phyloP scores from a whole-genome alignment of 1,140 invertebrate species.

The Ips typographus region DNA sequence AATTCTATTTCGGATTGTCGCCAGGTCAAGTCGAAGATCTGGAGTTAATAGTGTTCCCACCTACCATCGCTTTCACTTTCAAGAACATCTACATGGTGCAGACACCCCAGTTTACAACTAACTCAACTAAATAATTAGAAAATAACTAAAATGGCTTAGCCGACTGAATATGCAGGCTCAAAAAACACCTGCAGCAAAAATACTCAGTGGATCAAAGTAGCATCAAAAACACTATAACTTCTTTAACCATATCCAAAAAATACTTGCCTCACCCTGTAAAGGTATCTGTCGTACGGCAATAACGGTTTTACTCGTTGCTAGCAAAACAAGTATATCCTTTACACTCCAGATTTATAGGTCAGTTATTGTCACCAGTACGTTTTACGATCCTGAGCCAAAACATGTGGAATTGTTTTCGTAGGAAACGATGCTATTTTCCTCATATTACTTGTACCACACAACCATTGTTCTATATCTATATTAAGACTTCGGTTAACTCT shows the following conservation, averaged over 20 bases:
- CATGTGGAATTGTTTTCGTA: slow-evolving; percentile 24
- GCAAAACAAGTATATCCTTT: slow-evolving; percentile 35
- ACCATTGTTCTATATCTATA: neutral
- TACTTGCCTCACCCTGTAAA: slow-evolving; percentile 6
- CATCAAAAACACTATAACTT: too few relatives aligned
- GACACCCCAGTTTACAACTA: neutral
- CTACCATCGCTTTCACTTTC: slow-evolving; percentile 36
- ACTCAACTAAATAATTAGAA: too few relatives aligned
- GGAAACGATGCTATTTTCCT: slow-evolving; percentile 28
- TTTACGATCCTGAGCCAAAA: slow-evolving; percentile 21
- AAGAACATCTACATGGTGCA: slow-evolving; percentile 1
- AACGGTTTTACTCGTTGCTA: slow-evolving; percentile 28
- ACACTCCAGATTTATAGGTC: slow-evolving; percentile 34
- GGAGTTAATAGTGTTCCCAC: slow-evolving; percentile 34
- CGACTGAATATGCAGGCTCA: too few relatives aligned
- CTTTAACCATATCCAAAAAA: too few relatives aligned
- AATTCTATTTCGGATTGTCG: slow-evolving; percentile 36
- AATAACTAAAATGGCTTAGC: too few relatives aligned
- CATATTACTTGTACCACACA: slow-evolving; percentile 20
- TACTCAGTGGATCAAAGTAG: too few relatives aligned
- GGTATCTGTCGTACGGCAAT: slow-evolving; percentile 23
- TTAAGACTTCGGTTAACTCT: too few relatives aligned
- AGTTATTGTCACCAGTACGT: slow-evolving; percentile 30
- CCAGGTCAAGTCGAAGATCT: slow-evolving; percentile 31
- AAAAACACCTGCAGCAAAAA: too few relatives aligned